Base-by-base conservation (phyloP, 2,113 vertebrate genomes). In the Amphiprion percula region DNA sequence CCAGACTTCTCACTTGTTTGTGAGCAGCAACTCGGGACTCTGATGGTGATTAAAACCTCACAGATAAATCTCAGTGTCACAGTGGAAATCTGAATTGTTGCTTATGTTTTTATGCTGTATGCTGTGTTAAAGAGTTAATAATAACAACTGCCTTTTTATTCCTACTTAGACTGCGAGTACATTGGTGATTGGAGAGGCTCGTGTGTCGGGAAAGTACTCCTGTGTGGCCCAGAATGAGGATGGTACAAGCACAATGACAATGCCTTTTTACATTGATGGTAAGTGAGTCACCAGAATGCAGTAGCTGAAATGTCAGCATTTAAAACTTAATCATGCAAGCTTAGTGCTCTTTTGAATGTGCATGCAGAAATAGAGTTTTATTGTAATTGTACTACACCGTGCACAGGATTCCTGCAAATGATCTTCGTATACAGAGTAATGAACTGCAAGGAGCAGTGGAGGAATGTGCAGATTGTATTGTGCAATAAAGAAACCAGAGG, bases 241-340 rank as follows among this genome's bases (percentile, higher is more conserved):
- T 0, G 95, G 93, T 12, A 28, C 3, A 6, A 93, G 87, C 37
- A 83, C 68, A 65, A 84, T 95, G 68, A 91, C 41, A 28, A 85
- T 92, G 0, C 50, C 90, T 53, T 97, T 97, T 90, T 97, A 93
- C 1, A 92, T 98, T 24, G 93, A 93, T 82, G 95, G 97, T 98
- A 93, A 96, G 80, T 91, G 21, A 56, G 59, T 71, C 37, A 33
- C 23, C 17, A 37, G 26, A 69, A 59, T 23, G 28, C 60, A 16
- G 56, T 53, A 63, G 11, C 49, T 61, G 7, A 23, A 69, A 72
- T 9, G 61, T 52, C 10, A 47, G 14, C 53, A 39, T 58, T 59
- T 33, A 23, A 50, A 66, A 74, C 21, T 24, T 39, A 24, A 37
- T 14, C 1, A 37, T 37, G 33, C 33, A 37, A 37, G 33, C 33